Evolutionary conservation across 1,140 invertebrate genomes (phyloP), one percentile per base, ranked within the genome.

Genomic region (Procambarus clarkii): DNA sequence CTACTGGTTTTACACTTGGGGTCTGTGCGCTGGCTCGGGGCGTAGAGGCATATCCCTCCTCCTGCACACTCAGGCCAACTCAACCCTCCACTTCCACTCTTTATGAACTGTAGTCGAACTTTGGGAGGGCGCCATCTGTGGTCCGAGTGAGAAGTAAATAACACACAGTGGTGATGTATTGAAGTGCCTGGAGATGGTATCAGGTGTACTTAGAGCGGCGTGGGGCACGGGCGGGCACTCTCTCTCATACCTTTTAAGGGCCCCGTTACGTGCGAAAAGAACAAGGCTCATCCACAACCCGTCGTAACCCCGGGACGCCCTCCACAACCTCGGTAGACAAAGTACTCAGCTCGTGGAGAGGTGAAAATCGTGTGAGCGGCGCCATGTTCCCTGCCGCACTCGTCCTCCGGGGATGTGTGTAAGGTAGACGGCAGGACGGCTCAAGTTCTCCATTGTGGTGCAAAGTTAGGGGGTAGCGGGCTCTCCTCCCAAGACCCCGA

Each of bases 1-100:
- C 89, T 91, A 91, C 89, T 91, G 89, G 89, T 91, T 85, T 91
- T 91, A 91, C 89, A 91, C 89, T 91, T 85, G 76, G 76, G 69
- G 58, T 77, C 83, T 54, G 24, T 64, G 50, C 54, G 45, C 45
- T 46, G 50, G 15, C 13, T 13, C 11, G 21, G 45, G 76, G 48
- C 15, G 44, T 54, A 91, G 58, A 44, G 89, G 77, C 89, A 58
- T 71, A 91, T 77, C 82, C 50, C 89, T 21, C 82, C 4, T 50
- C 5, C 1, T 44, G 21, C 69, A 13, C 21, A 9, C 45, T 13
- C 21, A 8, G 24, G 45, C 71, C 5, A 48, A 79, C 50, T 80
- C 58, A n/a, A 34, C 82, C 77, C 45, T 85, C 7, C 24, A 34
- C 24, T 76, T 15, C 58, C 58, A 60, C 44, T 60, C 71, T 79